phyloP scores from a whole-genome alignment of 2,113 vertebrate species.

The Sula dactylatra region DNA sequence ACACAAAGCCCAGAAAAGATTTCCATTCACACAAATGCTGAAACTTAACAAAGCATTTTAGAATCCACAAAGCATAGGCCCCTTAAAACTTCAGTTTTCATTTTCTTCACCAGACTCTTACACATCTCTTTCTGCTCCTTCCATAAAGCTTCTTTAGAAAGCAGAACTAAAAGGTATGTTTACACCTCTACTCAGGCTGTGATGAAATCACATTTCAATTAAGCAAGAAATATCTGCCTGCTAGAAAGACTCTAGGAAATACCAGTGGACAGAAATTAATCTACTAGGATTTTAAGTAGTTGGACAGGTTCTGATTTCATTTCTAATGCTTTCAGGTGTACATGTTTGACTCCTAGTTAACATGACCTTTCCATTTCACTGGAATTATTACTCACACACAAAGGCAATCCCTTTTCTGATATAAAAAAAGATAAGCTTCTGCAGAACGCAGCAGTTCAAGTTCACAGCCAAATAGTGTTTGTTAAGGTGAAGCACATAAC shows the following conservation, averaged over 20 bases:
- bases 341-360: background rate
- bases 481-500: fast-evolving
- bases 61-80: background rate
- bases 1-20: background rate
- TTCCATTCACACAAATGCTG: background rate
- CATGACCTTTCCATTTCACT: background rate
- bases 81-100: background rate
- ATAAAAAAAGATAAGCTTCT: background rate
- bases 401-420: background rate
- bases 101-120: background rate
- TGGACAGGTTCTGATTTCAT: background rate
- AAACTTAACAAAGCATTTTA: background rate
- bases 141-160: background rate
- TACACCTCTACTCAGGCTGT: background rate
- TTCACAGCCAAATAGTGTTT: background rate
- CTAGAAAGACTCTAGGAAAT: background rate
- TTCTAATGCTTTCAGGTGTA: background rate
- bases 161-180: background rate
- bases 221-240: background rate
- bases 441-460: background rate
- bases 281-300: fast-evolving
- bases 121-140: background rate
- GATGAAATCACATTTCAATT: background rate
- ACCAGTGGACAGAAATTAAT: fast-evolving
- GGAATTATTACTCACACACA: background rate